These are phyloP conservation scores for Nomada fabriciana DNA, from an alignment of 2,888 invertebrate genomes.

Conservation along the genomic window DNA sequence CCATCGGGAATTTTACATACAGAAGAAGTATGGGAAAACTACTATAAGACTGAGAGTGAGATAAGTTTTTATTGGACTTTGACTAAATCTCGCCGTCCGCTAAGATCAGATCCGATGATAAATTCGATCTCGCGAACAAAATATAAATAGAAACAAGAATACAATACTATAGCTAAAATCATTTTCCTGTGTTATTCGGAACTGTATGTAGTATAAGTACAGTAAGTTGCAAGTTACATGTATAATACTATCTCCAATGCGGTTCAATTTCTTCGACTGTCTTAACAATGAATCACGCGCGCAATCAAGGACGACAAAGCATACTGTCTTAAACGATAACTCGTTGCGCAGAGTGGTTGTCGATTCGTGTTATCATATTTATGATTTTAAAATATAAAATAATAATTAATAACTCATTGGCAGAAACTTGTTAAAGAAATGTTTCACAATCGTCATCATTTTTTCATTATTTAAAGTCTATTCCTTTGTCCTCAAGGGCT, in stretches of 20 bases:
- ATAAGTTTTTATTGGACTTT: no score
- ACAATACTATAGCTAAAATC: no score
- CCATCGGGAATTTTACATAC: neutral
- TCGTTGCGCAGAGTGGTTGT: neutral
- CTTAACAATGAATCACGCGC: neutral
- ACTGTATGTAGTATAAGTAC: no score
- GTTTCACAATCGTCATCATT: neutral
- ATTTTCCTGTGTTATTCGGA: no score
- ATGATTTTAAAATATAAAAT: neutral
- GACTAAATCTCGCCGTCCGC: no score
- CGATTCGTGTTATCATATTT: neutral
- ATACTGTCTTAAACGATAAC: neutral
- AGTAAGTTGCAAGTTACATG: neutral
- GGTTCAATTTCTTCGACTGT: neutral
- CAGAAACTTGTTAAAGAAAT: no score
- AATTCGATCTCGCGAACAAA: no score
- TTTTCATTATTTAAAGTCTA: neutral
- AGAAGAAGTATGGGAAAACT: neutral
- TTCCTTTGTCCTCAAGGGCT: neutral
- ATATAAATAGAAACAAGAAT: no score
- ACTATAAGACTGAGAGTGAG: no score
- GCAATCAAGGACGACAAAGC: constrained; percentile 9
- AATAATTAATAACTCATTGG: no score
- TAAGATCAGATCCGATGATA: no score
- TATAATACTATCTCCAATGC: neutral